Percentiles rank a stretch among this genome's conserved stretches.
Conservation (phyloP, 1,140 invertebrate species). For the Cherax destructor region DNA sequence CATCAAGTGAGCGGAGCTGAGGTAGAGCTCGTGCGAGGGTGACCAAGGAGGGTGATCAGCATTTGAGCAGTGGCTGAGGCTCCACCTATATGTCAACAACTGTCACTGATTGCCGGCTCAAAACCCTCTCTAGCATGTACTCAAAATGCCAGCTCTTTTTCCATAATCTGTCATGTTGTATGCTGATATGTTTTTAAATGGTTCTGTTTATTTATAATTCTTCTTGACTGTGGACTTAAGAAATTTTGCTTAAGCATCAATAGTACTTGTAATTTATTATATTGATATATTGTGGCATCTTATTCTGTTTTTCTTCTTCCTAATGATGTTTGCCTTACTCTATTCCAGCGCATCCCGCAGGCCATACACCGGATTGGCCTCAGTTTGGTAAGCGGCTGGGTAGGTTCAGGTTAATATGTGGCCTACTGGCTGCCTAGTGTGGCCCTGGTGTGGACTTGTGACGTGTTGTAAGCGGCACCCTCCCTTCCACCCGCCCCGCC, state of each 20-base stretch:
- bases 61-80: neutral
- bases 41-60: neutral
- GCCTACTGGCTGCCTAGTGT: conserved; percentile 44
- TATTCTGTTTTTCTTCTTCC: neutral
- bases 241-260: neutral
- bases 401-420: conserved; percentile 65
- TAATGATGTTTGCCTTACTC: conserved; percentile 25
- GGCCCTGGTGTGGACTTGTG: conserved; percentile 29
- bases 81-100: neutral
- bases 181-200: neutral
- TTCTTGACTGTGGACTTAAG: neutral
- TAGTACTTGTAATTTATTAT: neutral
- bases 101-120: neutral
- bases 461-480: conserved; percentile 30
- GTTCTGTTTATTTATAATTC: neutral
- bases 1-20: no score
- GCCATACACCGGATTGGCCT: conserved; percentile 72
- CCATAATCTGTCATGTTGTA: neutral
- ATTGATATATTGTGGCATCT: neutral
- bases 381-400: conserved; percentile 72
- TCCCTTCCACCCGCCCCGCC: conserved; percentile 1
- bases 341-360: conserved; percentile 71
- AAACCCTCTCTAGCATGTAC: neutral
- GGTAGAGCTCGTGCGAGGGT: neutral
- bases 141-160: no score